These are phyloP conservation scores for Hybos culiciformis DNA, from an alignment of 2,888 invertebrate species.

Conservation along the genomic window DNA sequence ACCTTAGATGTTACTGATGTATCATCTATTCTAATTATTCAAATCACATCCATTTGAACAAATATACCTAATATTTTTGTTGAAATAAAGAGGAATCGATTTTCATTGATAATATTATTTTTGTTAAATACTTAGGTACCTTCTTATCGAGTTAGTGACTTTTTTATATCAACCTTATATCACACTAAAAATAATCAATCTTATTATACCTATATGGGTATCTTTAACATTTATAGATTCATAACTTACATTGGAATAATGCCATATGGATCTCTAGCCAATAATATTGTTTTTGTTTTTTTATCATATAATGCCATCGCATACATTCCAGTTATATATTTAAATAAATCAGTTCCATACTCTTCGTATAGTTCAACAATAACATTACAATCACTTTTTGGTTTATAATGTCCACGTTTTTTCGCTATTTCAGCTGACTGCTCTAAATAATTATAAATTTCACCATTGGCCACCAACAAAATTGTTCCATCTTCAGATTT, in stretches of 20 bases:
- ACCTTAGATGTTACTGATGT: no score
- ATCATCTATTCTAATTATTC: no score
- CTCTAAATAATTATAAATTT: slow-evolving; percentile 33
- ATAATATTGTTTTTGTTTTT: slow-evolving; percentile 22
- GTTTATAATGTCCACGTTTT: slow-evolving; percentile 24
- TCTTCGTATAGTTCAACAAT: slow-evolving; percentile 32
- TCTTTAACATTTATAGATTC: no score
- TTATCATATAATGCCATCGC: slow-evolving; percentile 32
- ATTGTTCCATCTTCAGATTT: slow-evolving; percentile 24
- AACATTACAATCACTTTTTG: slow-evolving; percentile 33
- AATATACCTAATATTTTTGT: no score
- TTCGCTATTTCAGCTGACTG: slow-evolving; percentile 27
- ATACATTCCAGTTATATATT: slow-evolving; percentile 32
- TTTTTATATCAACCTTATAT: no score
- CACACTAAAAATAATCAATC: no score
- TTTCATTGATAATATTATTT: no score
- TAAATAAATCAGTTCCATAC: slow-evolving; percentile 24
- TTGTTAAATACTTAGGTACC: no score
- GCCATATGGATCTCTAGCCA: slow-evolving; percentile 34
- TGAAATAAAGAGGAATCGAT: no score
- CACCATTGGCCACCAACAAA: slow-evolving; percentile 32
- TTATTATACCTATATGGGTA: no score
- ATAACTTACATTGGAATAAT: slow-evolving; percentile 35
- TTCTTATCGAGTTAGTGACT: no score
- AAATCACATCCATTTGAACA: no score